A percentile compares a stretch with the other conserved stretches of the same genome.
Evolutionary conservation across 2,797 vertebrate genomes (phyloP).

Genomic region (Pempheris klunzingeri): DNA sequence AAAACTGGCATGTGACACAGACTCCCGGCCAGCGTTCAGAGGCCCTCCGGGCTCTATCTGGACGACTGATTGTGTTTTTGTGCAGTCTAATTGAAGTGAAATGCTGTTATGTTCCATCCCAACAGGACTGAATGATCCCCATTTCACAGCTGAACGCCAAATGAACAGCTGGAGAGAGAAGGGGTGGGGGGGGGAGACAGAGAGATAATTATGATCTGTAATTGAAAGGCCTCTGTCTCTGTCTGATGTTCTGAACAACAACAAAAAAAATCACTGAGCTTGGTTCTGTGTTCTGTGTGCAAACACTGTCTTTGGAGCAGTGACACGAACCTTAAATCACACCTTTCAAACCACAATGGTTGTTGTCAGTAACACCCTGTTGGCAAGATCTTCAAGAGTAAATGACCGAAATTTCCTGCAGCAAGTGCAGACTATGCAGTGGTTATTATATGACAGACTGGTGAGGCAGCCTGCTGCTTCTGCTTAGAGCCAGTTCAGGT

Average conservation of each 20-base stretch:
- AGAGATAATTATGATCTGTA: slow-evolving; percentile 1
- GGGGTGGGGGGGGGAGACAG: not conserved
- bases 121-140: slow-evolving; percentile 23
- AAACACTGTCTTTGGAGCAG: not conserved
- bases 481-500: too few species aligned
- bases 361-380: not conserved
- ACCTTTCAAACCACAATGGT: slow-evolving; percentile 6
- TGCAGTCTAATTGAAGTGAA: slow-evolving; percentile 29
- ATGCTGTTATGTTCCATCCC: slow-evolving; percentile 29
- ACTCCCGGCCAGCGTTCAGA: not conserved
- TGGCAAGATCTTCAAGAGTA: not conserved
- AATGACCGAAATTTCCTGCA: not conserved
- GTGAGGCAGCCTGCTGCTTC: too few species aligned
- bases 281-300: not conserved
- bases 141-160: slow-evolving; percentile 38
- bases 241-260: slow-evolving; percentile 13
- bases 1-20: not conserved
- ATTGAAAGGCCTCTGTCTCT: slow-evolving; percentile 22
- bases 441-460: too few species aligned
- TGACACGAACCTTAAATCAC: not conserved
- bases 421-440: slow-evolving; percentile 1
- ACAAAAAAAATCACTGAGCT: slow-evolving; percentile 11
- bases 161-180: slow-evolving; percentile 8
- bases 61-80: slow-evolving; percentile 16
- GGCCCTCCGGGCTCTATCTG: not conserved